Base-by-base conservation (phyloP, 2,888 invertebrate genomes). In the Ophioninae sp. region DNA sequence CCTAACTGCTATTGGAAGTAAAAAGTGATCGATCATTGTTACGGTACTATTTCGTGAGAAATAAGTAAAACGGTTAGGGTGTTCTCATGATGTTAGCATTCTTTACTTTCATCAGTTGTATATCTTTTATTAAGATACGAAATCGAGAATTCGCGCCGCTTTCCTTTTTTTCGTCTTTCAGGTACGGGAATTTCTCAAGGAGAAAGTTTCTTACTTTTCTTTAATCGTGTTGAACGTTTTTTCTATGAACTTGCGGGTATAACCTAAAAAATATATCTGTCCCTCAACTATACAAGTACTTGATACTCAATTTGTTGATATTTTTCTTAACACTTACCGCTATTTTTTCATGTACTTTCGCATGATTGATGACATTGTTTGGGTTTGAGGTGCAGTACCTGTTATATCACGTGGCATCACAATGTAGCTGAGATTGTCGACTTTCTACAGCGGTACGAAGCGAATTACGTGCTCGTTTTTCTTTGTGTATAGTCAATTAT, bases 291-390 rank as follows among this genome's bases (percentile, higher is more conserved):
- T 30, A 17, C 44, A 1, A 21, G 8, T 30, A 17, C 59, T 7
- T 59, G 23, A 13, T 17, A 21, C 13, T 17, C n/a, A 41, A 68
- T 41, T 21, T 8, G 30, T 3, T n/a, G 44, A 13, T 13, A 37
- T 78, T 56, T 13, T 10, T 13, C 50, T 8, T 44, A 44, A 44
- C 41, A 56, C 67, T 74, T 64, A 79, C 79, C 79, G 75, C 50
- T 79, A 70, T 75, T 6, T 79, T 74, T 39, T 79, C 74, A 61
- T 74, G 44, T 70, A 39, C 50, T 67, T 75, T 39, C 56, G 68
- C 37, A 50, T 62, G 59, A n/a, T 13, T 30, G 30, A n/a, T 59
- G 0, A 59, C 67, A 21, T 50, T 37, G 8, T 20, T 20, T 17
- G 61, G 7, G 73, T 17, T 23, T 41, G 41, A n/a, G 7, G 7